phyloP scores from a whole-genome alignment of 2,888 invertebrate species.

The Tribolium freemani region DNA sequence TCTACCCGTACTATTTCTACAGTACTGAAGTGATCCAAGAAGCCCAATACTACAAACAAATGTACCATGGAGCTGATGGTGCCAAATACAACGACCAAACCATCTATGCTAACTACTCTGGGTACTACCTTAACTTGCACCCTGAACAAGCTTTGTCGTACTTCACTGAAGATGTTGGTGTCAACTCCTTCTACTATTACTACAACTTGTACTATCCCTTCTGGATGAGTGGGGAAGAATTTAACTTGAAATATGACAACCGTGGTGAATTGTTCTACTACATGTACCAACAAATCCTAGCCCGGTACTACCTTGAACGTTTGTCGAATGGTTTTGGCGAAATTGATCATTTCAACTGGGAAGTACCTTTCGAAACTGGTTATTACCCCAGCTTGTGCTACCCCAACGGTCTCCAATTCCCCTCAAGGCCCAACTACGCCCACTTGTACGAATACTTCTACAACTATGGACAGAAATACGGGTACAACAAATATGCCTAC shows the following conservation, averaged over 20 bases:
- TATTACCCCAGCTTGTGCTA: conserved; percentile 76
- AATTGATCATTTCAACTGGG: conserved; percentile 73
- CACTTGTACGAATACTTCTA: conserved; percentile 68
- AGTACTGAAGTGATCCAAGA: conserved; percentile 77
- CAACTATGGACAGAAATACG: conserved; percentile 58
- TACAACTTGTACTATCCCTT: conserved; percentile 74
- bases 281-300: conserved; percentile 77
- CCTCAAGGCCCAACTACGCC: conserved; percentile 73
- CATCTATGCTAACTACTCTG: conserved; percentile 76
- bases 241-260: conserved; percentile 69
- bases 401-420: conserved; percentile 77
- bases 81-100: conserved; percentile 65
- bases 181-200: conserved; percentile 78
- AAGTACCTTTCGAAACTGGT: conserved; percentile 71
- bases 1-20: conserved; percentile 80
- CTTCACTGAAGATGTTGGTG: conserved; percentile 80
- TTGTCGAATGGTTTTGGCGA: conserved; percentile 79
- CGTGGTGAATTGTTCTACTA: conserved; percentile 78
- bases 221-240: conserved; percentile 74
- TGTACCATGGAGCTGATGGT: conserved; percentile 62
- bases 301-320: conserved; percentile 83
- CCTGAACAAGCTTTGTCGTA: conserved; percentile 75
- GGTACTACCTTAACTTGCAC: conserved; percentile 71
- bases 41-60: conserved; percentile 75
- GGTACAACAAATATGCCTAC: conserved; percentile 69